Base-by-base conservation (phyloP, 2,888 invertebrate species). In the Gastracanthus pulcherrimus region DNA sequence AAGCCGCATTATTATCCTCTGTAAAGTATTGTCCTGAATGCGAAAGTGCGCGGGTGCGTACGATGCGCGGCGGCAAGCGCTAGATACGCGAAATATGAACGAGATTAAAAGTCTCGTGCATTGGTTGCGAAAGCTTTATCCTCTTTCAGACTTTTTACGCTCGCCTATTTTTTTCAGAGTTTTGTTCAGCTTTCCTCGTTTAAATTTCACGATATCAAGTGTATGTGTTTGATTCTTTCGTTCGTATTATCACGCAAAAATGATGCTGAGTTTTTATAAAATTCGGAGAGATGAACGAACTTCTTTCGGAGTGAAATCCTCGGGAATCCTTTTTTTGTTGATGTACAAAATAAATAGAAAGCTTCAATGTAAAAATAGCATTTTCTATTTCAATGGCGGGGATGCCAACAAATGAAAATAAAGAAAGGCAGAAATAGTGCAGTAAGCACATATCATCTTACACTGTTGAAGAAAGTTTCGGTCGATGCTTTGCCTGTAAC, bases 71-170 rank as follows among this genome's bases (percentile, higher is more conserved):
- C n/a, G n/a, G n/a, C n/a, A n/a, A n/a, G n/a, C n/a, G 26, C 31
- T 2, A 34, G n/a, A 48, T 16, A 19, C 38, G 67, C 26, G 38
- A 16, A 62, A 67, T 74, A 80, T 75, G 41, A 76, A 80, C 55
- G 75, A 80, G 70, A 80, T 80, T 80, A 80, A 75, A 70, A 80
- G 58, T 66, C 60, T 41, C 64, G 48, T 16, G 71, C 34, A 78
- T 72, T 66, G 64, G 38, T 71, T 41, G 64, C 71, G 62, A 38
- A 48, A 77, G 62, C 70, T 62, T 45, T 58, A 34, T 48, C 48
- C 77, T 26, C 29, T 41, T 48, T 60, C 45, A 3, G 19, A 19
- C 62, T 19, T 36, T 34, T 31, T 34, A 4, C 3, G 31, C 26
- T 36, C n/a, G 34, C 19, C n/a, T 55, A 5, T 55, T 62, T 41